These are phyloP conservation scores for Heliconius aoede DNA, from an alignment of 2,888 invertebrate species.

Conservation along the genomic window DNA sequence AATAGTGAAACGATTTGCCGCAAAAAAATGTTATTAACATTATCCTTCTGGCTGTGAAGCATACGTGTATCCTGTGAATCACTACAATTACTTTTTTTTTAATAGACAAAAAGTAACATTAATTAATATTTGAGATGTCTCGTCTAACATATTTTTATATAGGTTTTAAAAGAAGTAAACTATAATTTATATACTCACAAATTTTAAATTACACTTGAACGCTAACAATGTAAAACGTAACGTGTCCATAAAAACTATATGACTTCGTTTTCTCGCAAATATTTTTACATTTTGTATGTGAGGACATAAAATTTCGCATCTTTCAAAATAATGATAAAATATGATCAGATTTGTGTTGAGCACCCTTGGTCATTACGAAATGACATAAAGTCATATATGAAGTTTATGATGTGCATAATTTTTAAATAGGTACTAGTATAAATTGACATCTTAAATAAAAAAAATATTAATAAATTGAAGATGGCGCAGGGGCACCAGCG, in stretches of 20 bases:
- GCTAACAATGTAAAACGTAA: slow-evolving; percentile 34
- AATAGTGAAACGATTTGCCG: slow-evolving; percentile 69
- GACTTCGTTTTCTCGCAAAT: slow-evolving; percentile 35
- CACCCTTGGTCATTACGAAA: not conserved
- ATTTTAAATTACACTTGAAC: slow-evolving; percentile 35
- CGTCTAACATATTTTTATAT: not conserved
- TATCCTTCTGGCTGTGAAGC: slow-evolving; percentile 47
- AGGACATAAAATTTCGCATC: slow-evolving; percentile 29
- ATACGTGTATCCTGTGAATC: slow-evolving; percentile 43
- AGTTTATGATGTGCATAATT: not conserved
- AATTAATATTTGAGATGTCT: slow-evolving; percentile 1
- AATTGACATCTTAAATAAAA: not conserved
- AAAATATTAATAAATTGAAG: too few relatives aligned
- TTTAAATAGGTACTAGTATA: not conserved
- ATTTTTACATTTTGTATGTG: slow-evolving; percentile 30
- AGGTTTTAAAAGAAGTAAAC: too few relatives aligned
- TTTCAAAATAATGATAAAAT: slow-evolving; percentile 7
- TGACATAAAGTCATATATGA: not conserved
- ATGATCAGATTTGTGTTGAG: not conserved
- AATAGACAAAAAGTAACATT: slow-evolving; percentile 9
- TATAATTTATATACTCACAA: not conserved
- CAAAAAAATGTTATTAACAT: slow-evolving; percentile 57
- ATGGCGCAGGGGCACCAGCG: too few relatives aligned
- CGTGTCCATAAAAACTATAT: slow-evolving; percentile 38
- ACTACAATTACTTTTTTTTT: slow-evolving; percentile 6